Evolutionary conservation across 2,113 vertebrate species (phyloP).

Genomic region (Perognathus longimembris): DNA sequence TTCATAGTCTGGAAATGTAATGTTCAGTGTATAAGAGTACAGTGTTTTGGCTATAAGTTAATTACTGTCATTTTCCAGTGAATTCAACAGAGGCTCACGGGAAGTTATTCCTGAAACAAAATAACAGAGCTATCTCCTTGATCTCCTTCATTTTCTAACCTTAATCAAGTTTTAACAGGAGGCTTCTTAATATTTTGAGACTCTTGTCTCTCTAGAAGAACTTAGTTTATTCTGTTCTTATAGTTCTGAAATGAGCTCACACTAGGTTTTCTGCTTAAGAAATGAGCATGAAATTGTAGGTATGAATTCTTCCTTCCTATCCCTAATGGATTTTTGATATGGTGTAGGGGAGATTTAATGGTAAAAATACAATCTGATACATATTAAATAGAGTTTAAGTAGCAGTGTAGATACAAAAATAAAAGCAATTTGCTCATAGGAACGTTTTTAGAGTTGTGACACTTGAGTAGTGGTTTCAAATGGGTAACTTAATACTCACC

Average conservation of each 20-base stretch:
- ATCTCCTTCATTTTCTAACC: slow-evolving; percentile 62
- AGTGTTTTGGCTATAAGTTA: slow-evolving; percentile 69
- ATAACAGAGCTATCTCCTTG: slow-evolving; percentile 59
- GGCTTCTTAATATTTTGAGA: neutral
- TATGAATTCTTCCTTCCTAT: neutral
- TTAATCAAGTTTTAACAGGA: slow-evolving; percentile 47
- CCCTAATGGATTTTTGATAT: neutral
- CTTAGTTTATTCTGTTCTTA: neutral
- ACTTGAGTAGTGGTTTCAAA: neutral
- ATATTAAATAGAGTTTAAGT: neutral
- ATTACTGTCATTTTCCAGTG: slow-evolving; percentile 76
- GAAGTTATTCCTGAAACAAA: slow-evolving; percentile 76
- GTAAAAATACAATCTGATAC: neutral
- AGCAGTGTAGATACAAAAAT: neutral
- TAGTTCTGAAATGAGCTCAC: neutral
- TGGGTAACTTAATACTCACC: neutral
- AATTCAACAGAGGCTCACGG: slow-evolving; percentile 58
- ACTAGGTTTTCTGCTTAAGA: neutral
- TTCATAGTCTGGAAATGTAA: slow-evolving; percentile 43
- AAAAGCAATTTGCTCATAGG: neutral
- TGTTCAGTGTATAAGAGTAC: slow-evolving; percentile 59
- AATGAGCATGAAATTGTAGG: neutral
- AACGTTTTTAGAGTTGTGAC: neutral
- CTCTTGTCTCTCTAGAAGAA: neutral
- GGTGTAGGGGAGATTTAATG: neutral